phyloP scores from a whole-genome alignment of 2,888 invertebrate species.

The Pseudanteris insignis region DNA sequence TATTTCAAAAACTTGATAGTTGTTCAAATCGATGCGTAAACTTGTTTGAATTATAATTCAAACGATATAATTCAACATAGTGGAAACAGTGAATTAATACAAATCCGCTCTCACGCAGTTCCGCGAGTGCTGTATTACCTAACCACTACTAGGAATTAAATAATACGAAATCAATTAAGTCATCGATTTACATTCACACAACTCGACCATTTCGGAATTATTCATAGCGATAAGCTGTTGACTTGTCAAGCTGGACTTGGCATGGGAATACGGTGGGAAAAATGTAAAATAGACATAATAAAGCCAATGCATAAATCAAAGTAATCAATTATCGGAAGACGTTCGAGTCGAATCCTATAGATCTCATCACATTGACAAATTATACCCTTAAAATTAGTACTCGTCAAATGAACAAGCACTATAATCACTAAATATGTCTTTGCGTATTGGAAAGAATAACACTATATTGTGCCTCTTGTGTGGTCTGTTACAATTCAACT shows the following conservation, averaged over 20 bases:
- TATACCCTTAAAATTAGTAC: conserved; percentile 16
- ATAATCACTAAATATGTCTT: conserved; percentile 14
- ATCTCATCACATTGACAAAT: conserved; percentile 26
- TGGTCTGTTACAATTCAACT: too few species aligned
- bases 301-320: conserved; percentile 12
- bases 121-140: conserved; percentile 26
- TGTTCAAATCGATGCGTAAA: too few species aligned
- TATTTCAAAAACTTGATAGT: too few species aligned
- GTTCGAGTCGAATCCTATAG: conserved; percentile 8
- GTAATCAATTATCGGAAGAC: conserved; percentile 29
- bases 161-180: conserved; percentile 42
- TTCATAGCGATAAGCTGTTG: conserved; percentile 29
- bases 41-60: too few species aligned
- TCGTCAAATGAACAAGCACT: conserved; percentile 16
- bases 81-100: conserved; percentile 33
- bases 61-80: too few species aligned
- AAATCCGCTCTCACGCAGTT: conserved; percentile 21
- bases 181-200: conserved; percentile 42
- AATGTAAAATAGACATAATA: conserved; percentile 31
- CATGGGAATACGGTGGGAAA: conserved; percentile 22
- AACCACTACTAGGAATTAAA: conserved; percentile 37
- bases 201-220: conserved; percentile 37
- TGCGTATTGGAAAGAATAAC: too few species aligned
- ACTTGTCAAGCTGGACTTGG: background rate
- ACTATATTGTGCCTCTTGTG: too few species aligned